Base-by-base conservation (phyloP, 2,797 vertebrate species). In the Hephaestus fuliginosus region DNA sequence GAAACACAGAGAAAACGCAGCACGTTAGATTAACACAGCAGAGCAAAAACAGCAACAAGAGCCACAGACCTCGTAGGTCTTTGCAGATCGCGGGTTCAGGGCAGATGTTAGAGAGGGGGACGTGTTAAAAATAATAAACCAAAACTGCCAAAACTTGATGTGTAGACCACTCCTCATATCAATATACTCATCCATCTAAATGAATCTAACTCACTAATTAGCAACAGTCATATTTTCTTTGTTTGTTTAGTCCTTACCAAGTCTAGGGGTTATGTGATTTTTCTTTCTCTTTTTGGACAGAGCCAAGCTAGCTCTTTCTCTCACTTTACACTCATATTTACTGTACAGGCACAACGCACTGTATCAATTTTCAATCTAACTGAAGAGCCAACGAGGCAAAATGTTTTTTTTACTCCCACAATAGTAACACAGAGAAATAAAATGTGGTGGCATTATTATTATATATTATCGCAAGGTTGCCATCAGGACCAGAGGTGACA, bases 1-100 rank as follows among this genome's bases (percentile, higher is more conserved):
- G 5, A 80, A 70, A 86, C 5, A 87, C 12, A 89, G 3, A 85
- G 39, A 82, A 77, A 91, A 76, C 2, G 85, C 49, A 89, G 17
- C 70, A 88, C 39, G 66, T 92, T 78, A 88, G 70, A 63, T 20
- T 73, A 1, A 66, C 55, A 78, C 28, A 49, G 18, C 17, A 74
- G 1, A 20, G 3, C 4, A 18, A 1, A 71, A 70, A 52, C 0
- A 17, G 18, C 13, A 69, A 15, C 14, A 56, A 25, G 18, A 36
- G 8, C n/a, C 33, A 39, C 5, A 74, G 25, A 52, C 12, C 41
- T 15, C 22, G 5, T 18, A 14, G n/a, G 64, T 36, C 2, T 70
- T 7, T 44, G 14, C 12, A 49, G n/a, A 33, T 17, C 14, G 33
- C 63, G 56, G 58, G n/a, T 73, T 73, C 13, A 25, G 48, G 25